Base-by-base conservation (phyloP, 2,888 invertebrate genomes). In the Xestia rhomboidea region DNA sequence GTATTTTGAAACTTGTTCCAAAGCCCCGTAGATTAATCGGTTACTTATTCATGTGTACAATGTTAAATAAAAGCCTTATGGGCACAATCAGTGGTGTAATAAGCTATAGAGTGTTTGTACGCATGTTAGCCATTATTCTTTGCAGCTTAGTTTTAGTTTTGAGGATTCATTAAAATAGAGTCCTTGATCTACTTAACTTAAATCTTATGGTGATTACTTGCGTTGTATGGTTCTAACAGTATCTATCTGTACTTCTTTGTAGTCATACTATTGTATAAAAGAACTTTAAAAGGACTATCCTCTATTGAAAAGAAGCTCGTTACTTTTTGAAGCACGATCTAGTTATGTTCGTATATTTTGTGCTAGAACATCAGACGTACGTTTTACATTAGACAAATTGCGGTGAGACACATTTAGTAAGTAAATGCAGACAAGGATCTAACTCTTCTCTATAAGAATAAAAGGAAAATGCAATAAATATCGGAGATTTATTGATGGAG, bases 1-100 rank as follows among this genome's bases (percentile, higher is more conserved):
- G 83, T 88, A 86, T 89, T 90, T 88, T 87, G 85, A 89, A 88
- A 89, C 86, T 84, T 73, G 87, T 85, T 83, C 74, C 71, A 77
- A 84, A 82, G 76, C 73, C 63, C 68, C 70, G 57, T 60, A 79
- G 83, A 87, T 88, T 88, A 89, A 91, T 90, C 73, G 79, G 84
- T 75, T 82, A 83, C 81, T 89, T 87, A 84, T 78, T 90, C 88
- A 90, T 78, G 81, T 54, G 63, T 67, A 73, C 70, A 69, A 49
- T 44, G 69, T 74, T 70, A 62, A 71, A 82, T 77, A 70, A 72
- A 79, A 78, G 78, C 67, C 66, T 79, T 81, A 71, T 76, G 73
- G 51, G 68, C 66, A 73, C 30, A 67, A 60, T 78, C 62, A 44
- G 27, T 62, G 8, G 41, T 57, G 70, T 72, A 62, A 71, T 67